Conservation (phyloP, 2,888 invertebrate genomes). For the Ormyrus pomaceus region DNA sequence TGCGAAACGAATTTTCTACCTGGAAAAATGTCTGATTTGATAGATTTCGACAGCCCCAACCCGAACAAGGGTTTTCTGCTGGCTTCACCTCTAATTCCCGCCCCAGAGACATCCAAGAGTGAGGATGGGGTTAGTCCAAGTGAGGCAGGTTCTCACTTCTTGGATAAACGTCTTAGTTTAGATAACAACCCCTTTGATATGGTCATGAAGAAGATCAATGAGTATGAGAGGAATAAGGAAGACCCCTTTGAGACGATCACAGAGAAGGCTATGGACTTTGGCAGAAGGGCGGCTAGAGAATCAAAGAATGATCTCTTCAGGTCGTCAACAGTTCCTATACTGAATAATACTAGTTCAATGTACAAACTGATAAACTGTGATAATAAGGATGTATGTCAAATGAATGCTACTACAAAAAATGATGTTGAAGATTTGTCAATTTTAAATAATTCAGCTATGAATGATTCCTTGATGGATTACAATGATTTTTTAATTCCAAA, state of each 20-base stretch:
- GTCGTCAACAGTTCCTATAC: conserved; percentile 60
- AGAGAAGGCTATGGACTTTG: conserved; percentile 62
- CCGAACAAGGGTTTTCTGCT: conserved; percentile 57
- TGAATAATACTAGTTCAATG: conserved; percentile 61
- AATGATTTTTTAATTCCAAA: no score
- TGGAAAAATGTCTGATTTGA: conserved; percentile 68
- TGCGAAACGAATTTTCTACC: background rate
- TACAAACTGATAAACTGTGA: conserved; percentile 33
- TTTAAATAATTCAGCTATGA: conserved; percentile 68
- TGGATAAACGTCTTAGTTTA: conserved; percentile 60
- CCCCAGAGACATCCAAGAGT: conserved; percentile 30
- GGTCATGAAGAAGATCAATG: conserved; percentile 65
- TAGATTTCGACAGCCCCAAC: conserved; percentile 68
- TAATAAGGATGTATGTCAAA: conserved; percentile 28
- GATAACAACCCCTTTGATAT: conserved; percentile 72
- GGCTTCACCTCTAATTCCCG: conserved; percentile 64
- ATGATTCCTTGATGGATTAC: conserved; percentile 62
- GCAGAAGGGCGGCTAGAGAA: conserved; percentile 41
- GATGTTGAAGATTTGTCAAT: conserved; percentile 62
- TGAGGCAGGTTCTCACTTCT: conserved; percentile 32
- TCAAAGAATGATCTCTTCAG: conserved; percentile 60
- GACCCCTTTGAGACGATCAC: conserved; percentile 71
- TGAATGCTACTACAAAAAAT: conserved; percentile 17
- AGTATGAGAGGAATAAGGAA: conserved; percentile 67
- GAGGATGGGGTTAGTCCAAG: conserved; percentile 6